Evolutionary conservation across 1,140 invertebrate genomes (phyloP).

Genomic region (Leguminivora glycinivorella): DNA sequence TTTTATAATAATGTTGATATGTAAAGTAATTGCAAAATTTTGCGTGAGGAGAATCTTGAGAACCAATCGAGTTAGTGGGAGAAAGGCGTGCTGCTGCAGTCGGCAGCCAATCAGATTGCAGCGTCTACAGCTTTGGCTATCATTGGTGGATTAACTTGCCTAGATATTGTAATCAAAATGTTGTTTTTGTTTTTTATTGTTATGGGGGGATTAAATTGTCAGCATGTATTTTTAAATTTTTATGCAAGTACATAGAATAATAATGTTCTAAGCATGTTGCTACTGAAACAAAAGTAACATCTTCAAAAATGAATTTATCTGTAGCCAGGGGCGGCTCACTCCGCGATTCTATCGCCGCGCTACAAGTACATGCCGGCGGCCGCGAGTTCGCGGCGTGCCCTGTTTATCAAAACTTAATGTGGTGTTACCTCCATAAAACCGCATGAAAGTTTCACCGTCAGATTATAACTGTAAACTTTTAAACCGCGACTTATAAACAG

Average conservation of each 20-base stretch:
- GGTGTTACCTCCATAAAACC: not conserved
- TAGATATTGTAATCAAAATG: not conserved
- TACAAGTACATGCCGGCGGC: too few species aligned
- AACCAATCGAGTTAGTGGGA: not conserved
- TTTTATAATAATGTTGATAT: not conserved
- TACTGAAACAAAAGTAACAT: not conserved
- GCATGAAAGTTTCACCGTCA: not conserved
- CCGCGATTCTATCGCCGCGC: too few species aligned
- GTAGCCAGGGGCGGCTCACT: too few species aligned
- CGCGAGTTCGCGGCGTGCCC: too few species aligned
- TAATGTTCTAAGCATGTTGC: too few species aligned
- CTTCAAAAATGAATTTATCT: not conserved
- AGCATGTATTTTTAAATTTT: too few species aligned
- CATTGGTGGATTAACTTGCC: not conserved
- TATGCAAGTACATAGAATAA: too few species aligned
- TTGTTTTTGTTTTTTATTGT: not conserved
- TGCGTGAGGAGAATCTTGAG: not conserved
- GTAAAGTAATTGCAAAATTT: constrained; percentile 7
- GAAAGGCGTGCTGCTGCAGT: constrained; percentile 6
- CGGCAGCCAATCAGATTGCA: not conserved
- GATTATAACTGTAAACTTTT: not conserved
- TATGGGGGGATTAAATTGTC: not conserved
- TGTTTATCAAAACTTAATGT: not conserved
- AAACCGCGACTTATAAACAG: not conserved
- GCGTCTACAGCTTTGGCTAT: not conserved